These are phyloP conservation scores for Trachemys scripta DNA, from an alignment of 2,113 vertebrate species.

Conservation along the genomic window DNA sequence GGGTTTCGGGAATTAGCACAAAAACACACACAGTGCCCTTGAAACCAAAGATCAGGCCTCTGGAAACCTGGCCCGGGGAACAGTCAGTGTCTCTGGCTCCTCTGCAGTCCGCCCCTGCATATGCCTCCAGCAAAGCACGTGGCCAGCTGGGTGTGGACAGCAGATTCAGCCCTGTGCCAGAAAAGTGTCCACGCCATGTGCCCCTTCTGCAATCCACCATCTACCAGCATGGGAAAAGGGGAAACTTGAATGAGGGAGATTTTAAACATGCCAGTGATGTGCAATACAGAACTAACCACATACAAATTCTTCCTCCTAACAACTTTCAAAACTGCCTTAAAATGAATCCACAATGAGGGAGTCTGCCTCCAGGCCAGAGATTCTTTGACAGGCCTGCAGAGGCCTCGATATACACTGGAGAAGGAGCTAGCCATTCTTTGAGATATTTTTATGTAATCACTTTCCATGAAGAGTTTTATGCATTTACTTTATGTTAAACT, in stretches of 20 bases:
- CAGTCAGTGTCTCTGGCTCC: slow-evolving; percentile 41
- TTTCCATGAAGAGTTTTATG: background rate
- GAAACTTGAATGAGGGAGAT: background rate
- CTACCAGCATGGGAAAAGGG: background rate
- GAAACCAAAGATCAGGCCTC: slow-evolving; percentile 61
- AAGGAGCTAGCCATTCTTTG: background rate
- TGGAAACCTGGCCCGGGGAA: slow-evolving; percentile 20
- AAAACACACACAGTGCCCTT: background rate
- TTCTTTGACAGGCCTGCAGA: slow-evolving; percentile 3
- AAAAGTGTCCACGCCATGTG: slow-evolving; percentile 54
- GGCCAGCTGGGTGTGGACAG: slow-evolving; percentile 66
- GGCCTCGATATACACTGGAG: rapidly evolving
- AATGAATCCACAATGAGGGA: background rate
- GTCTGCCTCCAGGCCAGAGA: background rate
- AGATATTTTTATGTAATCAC: background rate
- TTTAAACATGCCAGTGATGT: background rate
- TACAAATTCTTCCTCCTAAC: background rate
- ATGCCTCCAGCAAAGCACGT: slow-evolving; percentile 66
- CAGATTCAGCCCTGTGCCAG: slow-evolving; percentile 50
- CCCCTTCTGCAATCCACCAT: slow-evolving; percentile 72
- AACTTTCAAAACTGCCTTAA: background rate
- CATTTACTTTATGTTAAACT: background rate
- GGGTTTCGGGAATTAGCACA: slow-evolving; percentile 4
- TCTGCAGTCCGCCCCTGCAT: slow-evolving; percentile 58
- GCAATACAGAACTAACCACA: slow-evolving; percentile 17